Evolutionary conservation across 2,113 vertebrate species (phyloP).

Genomic region (Mobula hypostoma): DNA sequence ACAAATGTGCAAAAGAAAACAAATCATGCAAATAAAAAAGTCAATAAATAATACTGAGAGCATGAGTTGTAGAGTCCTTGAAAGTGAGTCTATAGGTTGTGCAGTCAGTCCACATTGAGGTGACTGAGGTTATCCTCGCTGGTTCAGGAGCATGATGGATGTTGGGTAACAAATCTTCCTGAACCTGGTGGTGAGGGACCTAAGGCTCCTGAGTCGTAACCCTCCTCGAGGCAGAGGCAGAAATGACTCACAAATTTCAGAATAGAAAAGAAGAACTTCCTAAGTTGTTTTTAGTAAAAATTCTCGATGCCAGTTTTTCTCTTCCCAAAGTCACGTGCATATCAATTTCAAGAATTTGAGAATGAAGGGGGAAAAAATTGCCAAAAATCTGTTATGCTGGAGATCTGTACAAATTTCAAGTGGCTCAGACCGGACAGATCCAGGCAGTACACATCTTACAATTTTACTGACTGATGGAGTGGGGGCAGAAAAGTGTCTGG

Average conservation of each 20-base stretch:
- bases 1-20: too few relatives aligned
- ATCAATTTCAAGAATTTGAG: neutral
- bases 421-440: neutral
- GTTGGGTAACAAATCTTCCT: too few relatives aligned
- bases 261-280: neutral
- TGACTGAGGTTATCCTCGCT: too few relatives aligned
- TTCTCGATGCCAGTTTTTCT: neutral
- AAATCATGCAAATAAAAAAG: too few relatives aligned
- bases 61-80: too few relatives aligned
- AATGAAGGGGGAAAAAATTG: neutral
- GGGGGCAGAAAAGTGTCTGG: neutral
- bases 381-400: neutral
- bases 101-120: too few relatives aligned
- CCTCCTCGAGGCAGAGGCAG: neutral
- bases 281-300: neutral
- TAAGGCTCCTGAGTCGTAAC: neutral
- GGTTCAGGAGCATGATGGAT: too few relatives aligned
- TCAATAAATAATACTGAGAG: too few relatives aligned
- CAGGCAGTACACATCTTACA: neutral
- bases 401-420: neutral
- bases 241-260: neutral
- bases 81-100: too few relatives aligned
- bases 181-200: too few relatives aligned
- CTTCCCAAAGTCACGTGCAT: neutral
- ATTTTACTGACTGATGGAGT: neutral